phyloP scores from a whole-genome alignment of 2,113 vertebrate species.

The Equus quagga region DNA sequence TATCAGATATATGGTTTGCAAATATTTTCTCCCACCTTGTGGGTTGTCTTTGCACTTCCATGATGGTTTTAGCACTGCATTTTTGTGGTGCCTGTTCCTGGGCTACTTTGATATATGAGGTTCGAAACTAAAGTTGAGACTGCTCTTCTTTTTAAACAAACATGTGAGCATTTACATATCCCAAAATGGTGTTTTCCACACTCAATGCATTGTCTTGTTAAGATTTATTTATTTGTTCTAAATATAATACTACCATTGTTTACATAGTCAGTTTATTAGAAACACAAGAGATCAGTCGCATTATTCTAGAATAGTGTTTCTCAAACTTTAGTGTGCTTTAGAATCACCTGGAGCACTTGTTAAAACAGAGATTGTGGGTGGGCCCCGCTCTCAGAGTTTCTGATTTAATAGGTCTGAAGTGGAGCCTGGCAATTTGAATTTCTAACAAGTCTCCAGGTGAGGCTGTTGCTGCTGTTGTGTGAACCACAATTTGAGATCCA shows the following conservation, averaged over 20 bases:
- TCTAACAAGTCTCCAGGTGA: not conserved
- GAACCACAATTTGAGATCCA: not conserved
- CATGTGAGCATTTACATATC: not conserved
- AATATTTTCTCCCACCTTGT: not conserved
- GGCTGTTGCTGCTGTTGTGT: not conserved
- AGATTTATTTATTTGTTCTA: not conserved
- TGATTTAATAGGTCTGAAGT: not conserved
- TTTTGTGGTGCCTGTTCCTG: not conserved
- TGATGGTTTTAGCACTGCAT: not conserved
- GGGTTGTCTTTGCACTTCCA: not conserved
- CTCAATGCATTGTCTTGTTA: not conserved
- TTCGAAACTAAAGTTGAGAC: constrained; percentile 6
- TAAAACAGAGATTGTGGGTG: not conserved
- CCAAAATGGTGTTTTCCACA: not conserved
- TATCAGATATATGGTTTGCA: not conserved
- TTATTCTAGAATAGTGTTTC: not conserved
- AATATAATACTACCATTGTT: not conserved
- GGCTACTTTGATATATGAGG: not conserved
- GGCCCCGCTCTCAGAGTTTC: not conserved
- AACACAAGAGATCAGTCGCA: not conserved
- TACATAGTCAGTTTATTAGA: not conserved
- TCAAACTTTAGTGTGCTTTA: not conserved
- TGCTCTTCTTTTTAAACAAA: constrained; percentile 14
- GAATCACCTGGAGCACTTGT: not conserved
- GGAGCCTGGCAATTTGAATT: not conserved